These are phyloP conservation scores for Sclerurus mexicanus DNA, from an alignment of 2,113 vertebrate species.

Conservation along the genomic window DNA sequence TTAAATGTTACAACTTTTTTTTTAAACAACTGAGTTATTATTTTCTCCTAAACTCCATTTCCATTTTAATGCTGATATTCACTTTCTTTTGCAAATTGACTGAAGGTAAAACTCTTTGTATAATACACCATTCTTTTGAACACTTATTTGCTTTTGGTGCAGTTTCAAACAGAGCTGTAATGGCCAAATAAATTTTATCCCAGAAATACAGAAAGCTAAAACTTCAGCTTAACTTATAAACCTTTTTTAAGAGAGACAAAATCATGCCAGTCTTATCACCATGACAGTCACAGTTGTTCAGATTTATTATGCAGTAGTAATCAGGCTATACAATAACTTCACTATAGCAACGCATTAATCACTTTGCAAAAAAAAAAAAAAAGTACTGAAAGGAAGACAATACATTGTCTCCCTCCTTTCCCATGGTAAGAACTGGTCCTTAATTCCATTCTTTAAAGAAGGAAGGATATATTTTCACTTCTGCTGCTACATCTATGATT, in stretches of 20 bases:
- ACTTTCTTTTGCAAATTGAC: slow-evolving; percentile 40
- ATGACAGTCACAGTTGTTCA: slow-evolving; percentile 74
- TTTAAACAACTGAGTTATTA: slow-evolving; percentile 34
- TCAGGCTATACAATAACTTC: slow-evolving; percentile 79
- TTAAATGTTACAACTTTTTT: slow-evolving; percentile 28
- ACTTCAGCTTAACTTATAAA: slow-evolving; percentile 68
- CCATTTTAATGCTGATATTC: slow-evolving; percentile 54
- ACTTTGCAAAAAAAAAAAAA: slow-evolving; percentile 75
- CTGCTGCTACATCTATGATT: neutral
- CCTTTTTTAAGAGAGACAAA: slow-evolving; percentile 69
- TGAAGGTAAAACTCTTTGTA: slow-evolving; percentile 15
- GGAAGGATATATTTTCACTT: slow-evolving; percentile 20
- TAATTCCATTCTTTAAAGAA: slow-evolving; percentile 46
- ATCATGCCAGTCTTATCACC: slow-evolving; percentile 66
- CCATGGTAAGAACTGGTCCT: slow-evolving; percentile 10
- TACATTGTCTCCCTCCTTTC: slow-evolving; percentile 59
- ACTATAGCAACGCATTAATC: slow-evolving; percentile 79
- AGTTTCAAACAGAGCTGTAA: slow-evolving; percentile 50
- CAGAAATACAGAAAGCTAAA: slow-evolving; percentile 28
- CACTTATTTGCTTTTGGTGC: slow-evolving; percentile 50
- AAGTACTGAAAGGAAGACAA: slow-evolving; percentile 72
- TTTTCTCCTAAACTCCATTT: slow-evolving; percentile 47
- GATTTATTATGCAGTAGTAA: slow-evolving; percentile 81
- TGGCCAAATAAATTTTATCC: slow-evolving; percentile 65
- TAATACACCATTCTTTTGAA: slow-evolving; percentile 18